These are phyloP conservation scores for Rhagoletis pomonella DNA, from an alignment of 1,140 invertebrate species.

Conservation along the genomic window DNA sequence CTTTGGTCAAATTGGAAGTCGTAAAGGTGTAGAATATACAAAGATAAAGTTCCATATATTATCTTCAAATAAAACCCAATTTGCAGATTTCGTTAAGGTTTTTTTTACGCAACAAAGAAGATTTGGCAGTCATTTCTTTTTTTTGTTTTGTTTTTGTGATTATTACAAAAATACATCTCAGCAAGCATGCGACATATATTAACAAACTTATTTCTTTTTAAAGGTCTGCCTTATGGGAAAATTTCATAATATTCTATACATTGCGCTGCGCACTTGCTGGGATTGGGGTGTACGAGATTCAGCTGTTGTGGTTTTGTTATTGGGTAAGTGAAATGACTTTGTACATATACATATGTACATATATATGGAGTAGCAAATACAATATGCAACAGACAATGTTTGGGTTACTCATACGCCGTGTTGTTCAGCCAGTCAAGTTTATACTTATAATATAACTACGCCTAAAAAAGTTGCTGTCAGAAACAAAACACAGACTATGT, in stretches of 20 bases:
- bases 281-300: slow-evolving; percentile 85
- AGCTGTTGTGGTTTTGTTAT: slow-evolving; percentile 79
- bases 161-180: no score
- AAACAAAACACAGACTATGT: not conserved
- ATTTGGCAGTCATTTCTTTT: no score
- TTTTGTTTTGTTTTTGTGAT: no score
- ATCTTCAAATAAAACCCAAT: no score
- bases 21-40: no score
- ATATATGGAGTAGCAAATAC: not conserved
- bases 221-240: slow-evolving; percentile 86
- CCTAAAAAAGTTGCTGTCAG: not conserved
- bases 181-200: no score
- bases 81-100: no score
- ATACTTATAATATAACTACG: not conserved
- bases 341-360: not conserved
- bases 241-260: slow-evolving; percentile 87
- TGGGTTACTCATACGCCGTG: not conserved
- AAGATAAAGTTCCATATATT: no score
- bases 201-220: slow-evolving; percentile 36
- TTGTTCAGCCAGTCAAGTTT: not conserved
- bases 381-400: not conserved
- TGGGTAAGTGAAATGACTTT: slow-evolving; percentile 72
- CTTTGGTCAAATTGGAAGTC: no score
- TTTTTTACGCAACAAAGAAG: no score
- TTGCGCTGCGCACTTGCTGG: slow-evolving; percentile 85